These are phyloP conservation scores for Camelus dromedarius DNA, from an alignment of 2,113 vertebrate genomes.

Conservation along the genomic window DNA sequence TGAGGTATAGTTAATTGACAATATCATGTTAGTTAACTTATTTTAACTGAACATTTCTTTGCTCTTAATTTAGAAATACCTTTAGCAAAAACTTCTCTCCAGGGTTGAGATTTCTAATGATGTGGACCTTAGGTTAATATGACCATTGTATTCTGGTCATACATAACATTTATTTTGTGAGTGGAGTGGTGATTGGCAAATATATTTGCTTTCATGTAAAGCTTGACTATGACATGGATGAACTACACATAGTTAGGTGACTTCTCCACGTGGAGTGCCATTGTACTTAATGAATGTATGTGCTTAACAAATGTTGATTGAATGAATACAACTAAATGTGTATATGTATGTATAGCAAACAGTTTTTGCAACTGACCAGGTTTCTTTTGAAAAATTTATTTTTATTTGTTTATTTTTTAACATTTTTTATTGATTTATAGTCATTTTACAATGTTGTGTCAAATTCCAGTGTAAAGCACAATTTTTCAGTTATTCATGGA, in stretches of 20 bases:
- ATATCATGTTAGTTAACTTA: background rate
- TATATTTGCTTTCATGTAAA: background rate
- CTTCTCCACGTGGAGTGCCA: background rate
- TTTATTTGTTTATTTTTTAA: background rate
- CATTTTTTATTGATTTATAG: too few species aligned
- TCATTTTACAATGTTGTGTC: too few species aligned
- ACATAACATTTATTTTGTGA: background rate
- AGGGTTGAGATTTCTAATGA: background rate
- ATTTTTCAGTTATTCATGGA: too few species aligned
- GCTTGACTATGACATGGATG: background rate
- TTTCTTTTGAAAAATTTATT: background rate
- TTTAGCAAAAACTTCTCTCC: background rate
- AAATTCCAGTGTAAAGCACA: too few species aligned
- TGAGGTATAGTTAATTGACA: too few species aligned
- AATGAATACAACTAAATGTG: background rate
- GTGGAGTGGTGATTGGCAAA: background rate
- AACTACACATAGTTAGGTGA: background rate
- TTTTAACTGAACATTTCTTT: background rate
- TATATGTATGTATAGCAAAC: background rate
- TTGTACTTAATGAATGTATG: background rate
- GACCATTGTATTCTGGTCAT: background rate
- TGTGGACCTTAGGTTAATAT: background rate
- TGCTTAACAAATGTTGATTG: background rate
- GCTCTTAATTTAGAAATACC: slow-evolving; percentile 4
- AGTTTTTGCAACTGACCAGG: background rate